Evolutionary conservation across 2,888 invertebrate genomes (phyloP), one percentile per base, ranked within the genome.

Genomic region (Candidula unifasciata): DNA sequence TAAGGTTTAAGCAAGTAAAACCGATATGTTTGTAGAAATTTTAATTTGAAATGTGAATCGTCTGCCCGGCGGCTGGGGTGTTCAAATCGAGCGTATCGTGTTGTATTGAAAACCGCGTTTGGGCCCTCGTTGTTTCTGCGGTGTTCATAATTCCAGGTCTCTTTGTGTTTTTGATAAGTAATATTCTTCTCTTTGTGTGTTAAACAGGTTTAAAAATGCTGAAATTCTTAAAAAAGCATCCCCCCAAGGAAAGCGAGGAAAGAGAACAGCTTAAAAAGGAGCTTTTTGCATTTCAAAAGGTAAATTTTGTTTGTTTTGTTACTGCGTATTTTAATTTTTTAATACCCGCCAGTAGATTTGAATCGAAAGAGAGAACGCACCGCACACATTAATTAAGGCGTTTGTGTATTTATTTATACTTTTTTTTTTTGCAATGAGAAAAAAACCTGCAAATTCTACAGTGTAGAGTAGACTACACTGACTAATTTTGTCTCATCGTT

Each of bases 241-340:
- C 92, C 86, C 92, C 92, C 0, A 92, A 97, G 95, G 97, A 97
- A 93, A 96, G 97, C 91, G 97, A 97, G 89, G 98, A 98, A 94
- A 95, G 98, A 90, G 97, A 97, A 94, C 97, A 97, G 94, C 95
- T 98, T 90, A 98, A 98, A 94, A 97, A 97, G 94, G 98, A 98
- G 94, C 95, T 98, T 88, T 98, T 98, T 94, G 96, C 96, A 60
- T 98, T 97, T 94, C 96, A 96, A 94, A 97, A 97, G 96, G 98
- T 98, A 95, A 95, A 90, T 82, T n/a, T 64, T 64, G 5, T 27
- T 69, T 69, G 27, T 69, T n/a, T 69, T 44, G 44, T 44, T 44
- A 10, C 8, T 44, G 13, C 8, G 6, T 44, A 13, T 13, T 10
- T 44, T 6, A 6, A 44, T 44, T 44, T 44, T 44, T 44, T 44